Percentiles rank a stretch among this genome's conserved stretches.
phyloP scores from a whole-genome alignment of 2,113 vertebrate genomes.

The Centropristis striata region DNA sequence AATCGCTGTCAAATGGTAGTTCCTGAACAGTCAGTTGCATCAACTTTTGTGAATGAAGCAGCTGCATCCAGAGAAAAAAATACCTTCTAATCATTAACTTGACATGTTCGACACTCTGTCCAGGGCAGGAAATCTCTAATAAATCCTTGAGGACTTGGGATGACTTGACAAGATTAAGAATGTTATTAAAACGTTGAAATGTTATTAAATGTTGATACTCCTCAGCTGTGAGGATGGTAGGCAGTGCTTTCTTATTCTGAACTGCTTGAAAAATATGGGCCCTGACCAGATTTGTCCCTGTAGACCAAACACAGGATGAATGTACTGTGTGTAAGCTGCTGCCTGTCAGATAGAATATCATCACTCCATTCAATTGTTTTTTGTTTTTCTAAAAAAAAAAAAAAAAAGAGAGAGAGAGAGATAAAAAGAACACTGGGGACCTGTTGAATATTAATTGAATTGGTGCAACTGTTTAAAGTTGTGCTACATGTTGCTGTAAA shows the following conservation, averaged over 20 bases:
- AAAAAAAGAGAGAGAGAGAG: neutral
- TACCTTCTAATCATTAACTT: neutral
- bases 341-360: conserved; percentile 15
- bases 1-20: neutral
- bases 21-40: neutral
- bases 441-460: conserved; percentile 10
- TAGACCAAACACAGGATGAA: conserved; percentile 36
- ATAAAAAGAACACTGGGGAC: neutral
- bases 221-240: neutral
- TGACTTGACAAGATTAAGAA: neutral
- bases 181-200: neutral
- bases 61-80: neutral
- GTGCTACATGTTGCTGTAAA: conserved; percentile 8
- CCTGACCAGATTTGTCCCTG: neutral
- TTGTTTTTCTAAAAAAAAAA: conserved; percentile 14
- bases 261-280: conserved; percentile 27
- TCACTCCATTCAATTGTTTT: conserved; percentile 9
- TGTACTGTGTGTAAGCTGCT: conserved; percentile 48
- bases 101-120: neutral
- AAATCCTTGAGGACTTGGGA: neutral
- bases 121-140: neutral
- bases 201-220: neutral
- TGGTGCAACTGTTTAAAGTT: conserved; percentile 10
- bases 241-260: conserved; percentile 22
- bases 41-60: neutral